Evolutionary conservation across 1,140 invertebrate genomes (phyloP).

Genomic region (Drosophila navojoa): DNA sequence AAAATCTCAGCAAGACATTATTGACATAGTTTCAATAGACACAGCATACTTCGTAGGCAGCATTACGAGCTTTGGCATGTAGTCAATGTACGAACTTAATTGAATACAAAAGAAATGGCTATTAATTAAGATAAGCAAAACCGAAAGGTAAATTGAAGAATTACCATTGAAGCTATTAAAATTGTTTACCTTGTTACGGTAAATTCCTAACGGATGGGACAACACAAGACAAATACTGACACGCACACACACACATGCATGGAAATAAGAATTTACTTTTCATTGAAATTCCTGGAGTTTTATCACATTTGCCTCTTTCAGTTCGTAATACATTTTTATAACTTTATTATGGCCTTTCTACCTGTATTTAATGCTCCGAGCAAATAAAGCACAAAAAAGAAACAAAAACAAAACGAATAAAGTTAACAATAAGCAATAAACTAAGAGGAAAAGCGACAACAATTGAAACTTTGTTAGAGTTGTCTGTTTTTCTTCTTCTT

Average conservation of each 20-base stretch:
- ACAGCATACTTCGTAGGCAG: constrained; percentile 8
- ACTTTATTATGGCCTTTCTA: too few relatives aligned
- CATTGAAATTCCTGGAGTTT: too few relatives aligned
- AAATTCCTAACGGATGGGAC: background rate
- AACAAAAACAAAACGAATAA: background rate
- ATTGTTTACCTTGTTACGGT: background rate
- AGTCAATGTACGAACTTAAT: background rate
- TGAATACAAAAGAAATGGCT: background rate
- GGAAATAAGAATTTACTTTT: constrained; percentile 1
- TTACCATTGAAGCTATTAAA: constrained; percentile 1
- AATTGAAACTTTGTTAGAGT: constrained; percentile 31
- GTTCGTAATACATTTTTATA: too few relatives aligned
- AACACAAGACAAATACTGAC: too few relatives aligned
- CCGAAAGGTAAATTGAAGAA: constrained; percentile 20
- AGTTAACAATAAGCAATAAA: constrained; percentile 5
- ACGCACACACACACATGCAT: background rate
- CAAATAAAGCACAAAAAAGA: too few relatives aligned
- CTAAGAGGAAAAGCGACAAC: constrained; percentile 3
- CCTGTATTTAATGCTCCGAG: too few relatives aligned
- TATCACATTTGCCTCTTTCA: too few relatives aligned
- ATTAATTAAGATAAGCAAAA: background rate
- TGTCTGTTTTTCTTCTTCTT: background rate
- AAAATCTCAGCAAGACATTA: too few relatives aligned
- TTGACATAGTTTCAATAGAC: background rate
- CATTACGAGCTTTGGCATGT: background rate